A percentile compares a stretch with the other conserved stretches of the same genome.
These are phyloP conservation scores for Ennomos erosarius DNA, from an alignment of 2,888 invertebrate genomes.

Conservation along the genomic window DNA sequence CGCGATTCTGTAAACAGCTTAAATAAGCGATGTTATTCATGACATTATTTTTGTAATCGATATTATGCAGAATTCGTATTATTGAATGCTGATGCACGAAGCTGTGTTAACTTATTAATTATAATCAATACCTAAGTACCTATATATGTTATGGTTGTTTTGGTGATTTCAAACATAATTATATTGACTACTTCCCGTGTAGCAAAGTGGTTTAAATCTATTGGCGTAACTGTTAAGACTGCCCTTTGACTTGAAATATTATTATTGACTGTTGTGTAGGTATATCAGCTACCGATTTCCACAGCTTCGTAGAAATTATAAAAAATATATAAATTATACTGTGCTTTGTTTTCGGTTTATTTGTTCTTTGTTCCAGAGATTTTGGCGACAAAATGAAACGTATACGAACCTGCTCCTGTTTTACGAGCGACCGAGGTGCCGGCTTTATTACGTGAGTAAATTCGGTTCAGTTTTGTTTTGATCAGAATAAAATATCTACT, in stretches of 20 bases:
- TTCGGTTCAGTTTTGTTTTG: slow-evolving; percentile 11
- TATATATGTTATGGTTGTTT: too few species aligned
- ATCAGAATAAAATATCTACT: slow-evolving; percentile 9
- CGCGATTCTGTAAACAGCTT: slow-evolving; percentile 17
- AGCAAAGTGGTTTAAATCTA: too few species aligned
- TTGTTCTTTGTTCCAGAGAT: slow-evolving; percentile 10
- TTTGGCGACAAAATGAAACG: slow-evolving; percentile 16
- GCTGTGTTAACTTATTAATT: too few species aligned
- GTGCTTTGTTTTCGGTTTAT: slow-evolving; percentile 7
- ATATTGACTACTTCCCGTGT: too few species aligned
- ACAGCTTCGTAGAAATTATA: background rate
- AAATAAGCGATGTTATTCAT: slow-evolving; percentile 12
- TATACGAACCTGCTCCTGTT: slow-evolving; percentile 18
- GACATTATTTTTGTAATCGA: slow-evolving; percentile 8
- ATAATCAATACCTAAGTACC: too few species aligned
- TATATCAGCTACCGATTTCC: too few species aligned
- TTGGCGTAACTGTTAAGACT: too few species aligned
- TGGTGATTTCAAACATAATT: too few species aligned
- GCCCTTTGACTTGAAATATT: too few species aligned
- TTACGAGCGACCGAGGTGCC: slow-evolving; percentile 15
- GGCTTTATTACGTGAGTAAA: slow-evolving; percentile 24
- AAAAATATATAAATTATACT: too few species aligned
- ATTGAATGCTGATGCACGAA: too few species aligned
- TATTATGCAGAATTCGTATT: slow-evolving; percentile 3
- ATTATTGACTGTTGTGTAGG: too few species aligned